Conservation (phyloP, 2,888 invertebrate species). For the Uloborus plumipes region DNA sequence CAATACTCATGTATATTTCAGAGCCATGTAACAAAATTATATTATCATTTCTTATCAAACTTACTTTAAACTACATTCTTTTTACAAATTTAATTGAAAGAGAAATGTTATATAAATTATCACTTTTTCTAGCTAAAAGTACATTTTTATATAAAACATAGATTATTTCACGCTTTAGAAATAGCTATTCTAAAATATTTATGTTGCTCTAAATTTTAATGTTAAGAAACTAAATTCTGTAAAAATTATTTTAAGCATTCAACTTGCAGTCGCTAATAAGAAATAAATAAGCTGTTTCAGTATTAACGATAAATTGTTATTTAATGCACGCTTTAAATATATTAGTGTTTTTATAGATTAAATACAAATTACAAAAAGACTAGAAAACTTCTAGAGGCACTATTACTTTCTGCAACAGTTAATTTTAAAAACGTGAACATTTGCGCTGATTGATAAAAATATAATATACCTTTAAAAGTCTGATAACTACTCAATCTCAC, state of each 20-base stretch:
- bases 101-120: no score
- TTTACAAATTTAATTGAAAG: no score
- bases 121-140: conserved; percentile 1
- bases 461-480: conserved; percentile 44
- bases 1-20: no score
- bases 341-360: background rate
- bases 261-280: no score
- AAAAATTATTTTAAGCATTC: background rate
- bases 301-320: background rate
- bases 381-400: conserved; percentile 56
- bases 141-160: conserved; percentile 4
- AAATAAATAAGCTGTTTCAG: no score
- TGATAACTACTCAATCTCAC: background rate
- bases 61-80: no score
- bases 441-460: conserved; percentile 42
- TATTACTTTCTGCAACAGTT: conserved; percentile 39
- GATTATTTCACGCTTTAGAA: background rate
- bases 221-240: background rate
- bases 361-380: conserved; percentile 34
- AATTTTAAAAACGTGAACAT: conserved; percentile 54
- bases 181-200: conserved; percentile 4
- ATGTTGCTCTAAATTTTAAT: background rate
- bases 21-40: no score
- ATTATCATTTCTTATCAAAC: no score
- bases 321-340: background rate